Conservation (phyloP, 2,113 vertebrate species). For the Chaetorhynchus papuensis region DNA sequence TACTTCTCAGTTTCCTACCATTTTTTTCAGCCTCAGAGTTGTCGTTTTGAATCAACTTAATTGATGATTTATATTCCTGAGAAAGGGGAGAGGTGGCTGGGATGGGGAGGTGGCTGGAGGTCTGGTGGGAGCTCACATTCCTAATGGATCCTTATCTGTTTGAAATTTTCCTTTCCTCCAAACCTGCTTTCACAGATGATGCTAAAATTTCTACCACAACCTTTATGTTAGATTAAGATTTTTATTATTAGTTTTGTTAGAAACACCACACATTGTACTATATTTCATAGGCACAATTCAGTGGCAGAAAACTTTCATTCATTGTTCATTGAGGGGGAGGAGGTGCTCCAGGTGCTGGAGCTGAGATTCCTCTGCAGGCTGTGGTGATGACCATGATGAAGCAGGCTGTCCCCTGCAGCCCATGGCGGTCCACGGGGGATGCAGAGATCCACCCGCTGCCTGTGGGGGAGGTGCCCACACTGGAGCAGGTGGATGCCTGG, state of each 20-base stretch:
- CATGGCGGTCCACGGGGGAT: no score
- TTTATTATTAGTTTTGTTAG: not conserved
- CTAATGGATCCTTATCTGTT: not conserved
- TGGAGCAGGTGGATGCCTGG: no score
- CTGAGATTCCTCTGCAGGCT: no score
- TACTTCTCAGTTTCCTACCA: no score
- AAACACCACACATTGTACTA: not conserved
- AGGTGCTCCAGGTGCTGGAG: no score
- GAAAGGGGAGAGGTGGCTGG: not conserved
- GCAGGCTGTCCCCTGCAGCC: no score
- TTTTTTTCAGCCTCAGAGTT: not conserved
- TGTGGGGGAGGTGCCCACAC: no score
- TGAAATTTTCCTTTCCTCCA: not conserved
- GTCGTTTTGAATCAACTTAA: not conserved
- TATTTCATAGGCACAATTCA: no score
- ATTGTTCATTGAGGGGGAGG: no score
- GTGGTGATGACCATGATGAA: no score
- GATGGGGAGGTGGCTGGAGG: not conserved
- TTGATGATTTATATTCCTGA: not conserved
- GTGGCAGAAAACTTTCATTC: no score
- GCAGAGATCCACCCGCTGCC: no score
- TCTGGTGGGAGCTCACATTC: not conserved
- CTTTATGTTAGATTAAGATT: not conserved
- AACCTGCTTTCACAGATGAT: not conserved
- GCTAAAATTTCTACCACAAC: not conserved